Base-by-base conservation (phyloP, 2,113 vertebrate genomes). In the Meleagris gallopavo region DNA sequence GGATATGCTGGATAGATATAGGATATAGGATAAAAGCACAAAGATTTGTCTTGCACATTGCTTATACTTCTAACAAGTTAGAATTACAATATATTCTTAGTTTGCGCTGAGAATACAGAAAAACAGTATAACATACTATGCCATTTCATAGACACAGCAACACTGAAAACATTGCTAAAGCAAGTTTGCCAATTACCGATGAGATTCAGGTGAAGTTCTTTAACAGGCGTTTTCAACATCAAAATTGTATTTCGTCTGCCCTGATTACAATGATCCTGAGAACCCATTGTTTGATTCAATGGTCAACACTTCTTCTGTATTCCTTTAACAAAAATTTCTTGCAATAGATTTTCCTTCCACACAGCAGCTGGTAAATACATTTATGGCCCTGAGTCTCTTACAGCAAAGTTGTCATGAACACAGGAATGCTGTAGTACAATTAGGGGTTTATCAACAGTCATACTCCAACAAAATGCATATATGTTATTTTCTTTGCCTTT, bases 221-320 rank as follows among this genome's bases (percentile, higher is more conserved):
- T 95, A 97, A 96, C 97, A 97, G 97, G 97, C 97, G 96, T 97
- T 97, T 97, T 95, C 78, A 92, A 87, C 81, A 97, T 87, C 94
- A 97, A 96, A 98, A 86, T 96, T 91, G 95, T 95, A 96, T 90
- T 97, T 95, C 96, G 89, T 84, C 75, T 93, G 85, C 89, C 94
- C 93, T 92, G 95, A 96, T 97, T 96, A 97, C 65, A 82, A 93
- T 29, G 95, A 95, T 94, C 95, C 95, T 94, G 94, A 97, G 97
- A 97, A 97, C 97, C 97, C 84, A 25, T 90, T 36, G 94, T 93
- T 96, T 95, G 90, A 96, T 95, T 94, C 93, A 96, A 83, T 88
- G 83, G 94, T 94, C 96, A 94, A 96, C 90, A 91, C 66, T 83
- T 97, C 91, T 96, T 94, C 43, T 46, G 76, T 52, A 90, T 65